phyloP scores from a whole-genome alignment of 1,140 invertebrate species.

The Drosophila orena region DNA sequence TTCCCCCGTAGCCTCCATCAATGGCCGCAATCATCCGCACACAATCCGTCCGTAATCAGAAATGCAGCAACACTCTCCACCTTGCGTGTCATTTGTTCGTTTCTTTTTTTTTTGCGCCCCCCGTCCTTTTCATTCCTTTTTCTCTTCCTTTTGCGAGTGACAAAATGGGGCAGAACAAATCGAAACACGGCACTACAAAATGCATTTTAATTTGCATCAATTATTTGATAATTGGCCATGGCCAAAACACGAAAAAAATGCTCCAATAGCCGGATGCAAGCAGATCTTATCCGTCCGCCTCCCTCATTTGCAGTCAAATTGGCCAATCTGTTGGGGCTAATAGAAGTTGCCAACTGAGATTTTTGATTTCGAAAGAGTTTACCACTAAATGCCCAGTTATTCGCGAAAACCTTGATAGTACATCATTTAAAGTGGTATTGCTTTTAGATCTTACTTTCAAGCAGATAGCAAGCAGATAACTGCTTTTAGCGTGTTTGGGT shows the following conservation, averaged over 20 bases:
- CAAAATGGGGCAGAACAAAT: slow-evolving; percentile 25
- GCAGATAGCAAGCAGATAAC: too few relatives aligned
- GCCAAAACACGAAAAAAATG: slow-evolving; percentile 5
- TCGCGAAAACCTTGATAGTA: too few relatives aligned
- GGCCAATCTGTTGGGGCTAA: slow-evolving; percentile 14
- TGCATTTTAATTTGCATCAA: slow-evolving; percentile 66
- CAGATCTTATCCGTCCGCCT: neutral
- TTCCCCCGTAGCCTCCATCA: slow-evolving; percentile 40
- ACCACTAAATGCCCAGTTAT: neutral
- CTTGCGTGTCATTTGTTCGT: slow-evolving; percentile 24
- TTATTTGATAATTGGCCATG: slow-evolving; percentile 60
- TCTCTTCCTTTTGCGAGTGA: slow-evolving; percentile 10
- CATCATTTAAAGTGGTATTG: neutral
- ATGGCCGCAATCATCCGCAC: slow-evolving; percentile 71
- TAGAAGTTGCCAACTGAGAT: slow-evolving; percentile 11
- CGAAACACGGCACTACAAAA: slow-evolving; percentile 38
- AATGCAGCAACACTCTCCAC: slow-evolving; percentile 8
- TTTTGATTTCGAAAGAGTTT: neutral
- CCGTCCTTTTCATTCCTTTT: neutral
- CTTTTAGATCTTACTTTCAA: too few relatives aligned
- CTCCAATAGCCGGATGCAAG: neutral
- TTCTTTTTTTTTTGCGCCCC: neutral
- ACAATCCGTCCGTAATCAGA: slow-evolving; percentile 21
- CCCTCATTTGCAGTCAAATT: slow-evolving; percentile 23
- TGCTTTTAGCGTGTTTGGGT: too few relatives aligned